Base-by-base conservation (phyloP, 2,113 vertebrate species). In the Alosa alosa region DNA sequence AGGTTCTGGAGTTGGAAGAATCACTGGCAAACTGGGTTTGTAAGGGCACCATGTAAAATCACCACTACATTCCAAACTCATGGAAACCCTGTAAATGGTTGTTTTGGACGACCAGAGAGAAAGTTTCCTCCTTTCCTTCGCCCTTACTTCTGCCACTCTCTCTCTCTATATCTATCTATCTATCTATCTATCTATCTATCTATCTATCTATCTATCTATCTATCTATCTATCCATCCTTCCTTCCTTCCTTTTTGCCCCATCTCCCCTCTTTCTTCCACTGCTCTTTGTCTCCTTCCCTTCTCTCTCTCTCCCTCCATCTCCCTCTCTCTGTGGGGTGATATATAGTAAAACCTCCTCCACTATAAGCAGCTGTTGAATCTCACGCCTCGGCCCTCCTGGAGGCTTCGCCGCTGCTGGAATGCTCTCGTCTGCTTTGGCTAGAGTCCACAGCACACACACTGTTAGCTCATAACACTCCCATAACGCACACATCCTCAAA, bases 401-500 rank as follows among this genome's bases (percentile, higher is more conserved):
- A 11, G 64, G n/a, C 64, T 36, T 9, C 9, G 15, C 22, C n/a
- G 60, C n/a, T 68, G 22, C 25, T 36, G 64, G 64, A 72, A 72
- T 83, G 31, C 46, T 39, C 83, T 64, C 9, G 50, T 81, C 81
- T 68, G 57, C 49, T 82, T 60, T 39, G 87, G 86, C 78, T 85
- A 75, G 52, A 31, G 86, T 57, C 83, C 81, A 4, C 87, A 39
- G 50, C 89, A 83, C 86, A 82, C 89, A 83, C 85, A 81, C 83
- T 86, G 55, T 89, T 86, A 87, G 91, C 90, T 91, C 87, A 89
- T 89, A 82, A 88, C 87, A 85, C 81, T 52, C 57, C 39, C 83
- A 20, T 45, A 57, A 45, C 7, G 39, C 41, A 0, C n/a, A 57
- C 39, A 7, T 22, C 7, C 18, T 6, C 17, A 39, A 20, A 15